Conservation (phyloP, 2,797 vertebrate genomes). For the Knipowitschia caucasica region DNA sequence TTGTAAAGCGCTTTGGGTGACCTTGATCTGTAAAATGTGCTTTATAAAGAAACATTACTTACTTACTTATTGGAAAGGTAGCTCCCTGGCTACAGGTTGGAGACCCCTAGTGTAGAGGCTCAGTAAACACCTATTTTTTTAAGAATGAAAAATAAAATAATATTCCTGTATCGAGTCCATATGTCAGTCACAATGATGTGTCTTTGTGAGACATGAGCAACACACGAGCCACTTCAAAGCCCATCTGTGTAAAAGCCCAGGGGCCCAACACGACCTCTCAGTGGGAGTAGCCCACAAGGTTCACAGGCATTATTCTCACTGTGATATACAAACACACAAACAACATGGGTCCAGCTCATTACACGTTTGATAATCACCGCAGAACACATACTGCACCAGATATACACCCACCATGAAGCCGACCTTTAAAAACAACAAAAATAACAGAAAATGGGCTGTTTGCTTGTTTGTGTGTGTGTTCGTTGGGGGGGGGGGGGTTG, state of each 20-base stretch:
- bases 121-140: neutral
- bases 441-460: neutral
- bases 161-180: neutral
- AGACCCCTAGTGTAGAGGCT: too few relatives aligned
- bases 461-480: neutral
- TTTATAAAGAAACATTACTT: too few relatives aligned
- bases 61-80: too few relatives aligned
- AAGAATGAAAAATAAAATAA: neutral
- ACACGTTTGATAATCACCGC: slow-evolving; percentile 20
- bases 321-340: slow-evolving; percentile 47
- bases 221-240: slow-evolving; percentile 71
- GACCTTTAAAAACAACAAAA: neutral
- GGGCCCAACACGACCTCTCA: slow-evolving; percentile 39
- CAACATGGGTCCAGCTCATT: slow-evolving; percentile 42
- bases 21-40: too few relatives aligned
- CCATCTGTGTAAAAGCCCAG: slow-evolving; percentile 49
- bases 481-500: too few relatives aligned
- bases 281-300: slow-evolving; percentile 51
- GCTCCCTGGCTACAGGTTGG: too few relatives aligned
- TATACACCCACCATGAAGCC: neutral
- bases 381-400: slow-evolving; percentile 33
- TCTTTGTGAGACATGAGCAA: slow-evolving; percentile 31
- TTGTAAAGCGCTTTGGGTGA: too few relatives aligned
- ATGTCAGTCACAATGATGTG: slow-evolving; percentile 4
- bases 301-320: slow-evolving; percentile 49